Evolutionary conservation across 2,888 invertebrate species (phyloP), one percentile per base, ranked within the genome.

Genomic region (Dilophus febrilis): DNA sequence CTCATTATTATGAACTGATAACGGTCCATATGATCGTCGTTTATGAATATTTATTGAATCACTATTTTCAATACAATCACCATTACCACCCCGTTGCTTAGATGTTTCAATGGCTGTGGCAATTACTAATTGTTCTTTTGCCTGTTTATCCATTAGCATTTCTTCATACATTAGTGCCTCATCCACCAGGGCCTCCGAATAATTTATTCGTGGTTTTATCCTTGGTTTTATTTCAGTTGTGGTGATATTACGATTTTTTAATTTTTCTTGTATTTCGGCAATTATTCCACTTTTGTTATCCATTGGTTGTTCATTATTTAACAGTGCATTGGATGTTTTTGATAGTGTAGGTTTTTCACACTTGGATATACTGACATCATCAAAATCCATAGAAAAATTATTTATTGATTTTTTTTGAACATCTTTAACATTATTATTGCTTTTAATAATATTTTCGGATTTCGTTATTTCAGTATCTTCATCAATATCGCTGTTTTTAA

Each of bases 141-240:
- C 19, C 18, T 39, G 35, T 29, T 40, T 32, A 13, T 41, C 34
- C n/a, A 27, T 11, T 14, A 37, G 18, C 14, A 41, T 41, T 33
- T 37, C 33, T 33, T 41, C 41, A 17, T 37, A 41, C 34, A 41
- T 37, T n/a, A 41, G 37, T n/a, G 41, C 41, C 14, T 41, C 37
- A 29, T 41, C 41, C 12, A 41, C 41, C 7, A 41, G 33, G 11
- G 37, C 41, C 19, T 41, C 41, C 10, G 41, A 41, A 32, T 41
- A 41, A 28, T 41, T 41, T 7, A 41, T 37, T 1, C 41, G 33
- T 10, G 38, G 12, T 12, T 17, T 30, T 16, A 8, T 11, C 8
- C 35, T n/a, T 28, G 33, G 26, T 18, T 35, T 30, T 28, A 14
- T 30, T 6, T 22, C 22, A 22, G 22, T n/a, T n/a, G n/a, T n/a